Conservation (phyloP, 2,797 vertebrate species). For the Gymnoscopelus braueri region DNA sequence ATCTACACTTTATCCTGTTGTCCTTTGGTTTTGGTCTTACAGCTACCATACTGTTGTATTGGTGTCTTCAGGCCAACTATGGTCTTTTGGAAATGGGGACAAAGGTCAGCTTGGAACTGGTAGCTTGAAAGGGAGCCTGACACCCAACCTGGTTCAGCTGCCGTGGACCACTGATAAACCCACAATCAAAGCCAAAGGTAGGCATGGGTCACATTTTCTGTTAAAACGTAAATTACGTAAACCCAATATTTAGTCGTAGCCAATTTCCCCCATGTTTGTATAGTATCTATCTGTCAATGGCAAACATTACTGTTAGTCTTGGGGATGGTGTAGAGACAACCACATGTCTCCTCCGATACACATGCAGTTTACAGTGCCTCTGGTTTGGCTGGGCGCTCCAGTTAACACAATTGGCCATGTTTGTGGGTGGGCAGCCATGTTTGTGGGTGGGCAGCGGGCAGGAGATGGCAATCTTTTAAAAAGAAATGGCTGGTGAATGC, state of each 20-base stretch:
- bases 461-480: not conserved
- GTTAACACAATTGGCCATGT: too few relatives aligned
- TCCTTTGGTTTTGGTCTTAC: constrained; percentile 18
- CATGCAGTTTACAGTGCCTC: too few relatives aligned
- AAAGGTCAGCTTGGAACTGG: constrained; percentile 77
- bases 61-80: constrained; percentile 79
- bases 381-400: too few relatives aligned
- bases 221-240: not conserved
- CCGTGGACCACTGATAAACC: constrained; percentile 44
- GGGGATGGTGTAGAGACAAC: too few relatives aligned
- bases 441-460: too few relatives aligned
- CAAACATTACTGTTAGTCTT: too few relatives aligned
- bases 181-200: constrained; percentile 45
- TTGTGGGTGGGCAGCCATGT: too few relatives aligned
- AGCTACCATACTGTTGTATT: constrained; percentile 86
- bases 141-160: constrained; percentile 76
- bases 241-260: too few relatives aligned
- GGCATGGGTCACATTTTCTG: not conserved
- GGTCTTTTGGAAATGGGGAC: constrained; percentile 83
- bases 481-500: not conserved
- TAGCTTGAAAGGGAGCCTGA: constrained; percentile 55
- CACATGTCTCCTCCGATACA: too few relatives aligned
- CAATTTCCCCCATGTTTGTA: too few relatives aligned
- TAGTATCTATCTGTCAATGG: too few relatives aligned
- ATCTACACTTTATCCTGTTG: not conserved